These are phyloP conservation scores for Lycocerus yunnanus DNA, from an alignment of 2,888 invertebrate species.

Conservation along the genomic window DNA sequence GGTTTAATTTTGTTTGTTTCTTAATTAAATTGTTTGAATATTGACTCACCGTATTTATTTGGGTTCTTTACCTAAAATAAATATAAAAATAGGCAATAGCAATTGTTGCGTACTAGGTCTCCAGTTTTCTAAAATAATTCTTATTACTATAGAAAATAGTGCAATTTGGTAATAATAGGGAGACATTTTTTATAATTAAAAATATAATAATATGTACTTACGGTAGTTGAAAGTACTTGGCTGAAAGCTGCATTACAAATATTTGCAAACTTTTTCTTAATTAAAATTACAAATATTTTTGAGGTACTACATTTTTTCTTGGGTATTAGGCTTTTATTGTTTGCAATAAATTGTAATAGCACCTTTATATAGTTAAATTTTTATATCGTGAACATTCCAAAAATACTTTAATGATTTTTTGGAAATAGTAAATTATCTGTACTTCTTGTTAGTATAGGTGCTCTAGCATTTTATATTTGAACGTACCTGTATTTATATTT, in stretches of 20 bases:
- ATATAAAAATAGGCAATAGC: not conserved
- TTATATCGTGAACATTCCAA: not conserved
- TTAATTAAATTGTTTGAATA: not conserved
- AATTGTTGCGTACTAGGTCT: not conserved
- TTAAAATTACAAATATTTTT: not conserved
- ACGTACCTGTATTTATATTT: not conserved
- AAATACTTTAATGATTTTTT: not conserved
- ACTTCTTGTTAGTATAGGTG: not conserved
- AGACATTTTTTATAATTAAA: not conserved
- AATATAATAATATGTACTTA: no score
- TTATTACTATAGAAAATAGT: no score
- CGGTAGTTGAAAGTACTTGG: not conserved
- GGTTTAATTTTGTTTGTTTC: not conserved
- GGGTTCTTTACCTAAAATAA: not conserved
- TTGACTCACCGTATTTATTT: not conserved
- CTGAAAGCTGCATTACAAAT: not conserved
- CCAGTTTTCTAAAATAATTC: not conserved
- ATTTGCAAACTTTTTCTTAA: not conserved
- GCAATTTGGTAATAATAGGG: not conserved
- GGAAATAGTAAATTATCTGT: not conserved
- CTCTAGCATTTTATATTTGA: not conserved
- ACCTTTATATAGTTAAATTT: not conserved
- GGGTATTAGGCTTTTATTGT: not conserved
- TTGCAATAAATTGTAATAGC: not conserved
- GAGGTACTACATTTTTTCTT: not conserved